Percentiles rank a stretch among this genome's conserved stretches.
Conservation (phyloP, 2,797 vertebrate genomes). For the Uromys caudimaculatus region DNA sequence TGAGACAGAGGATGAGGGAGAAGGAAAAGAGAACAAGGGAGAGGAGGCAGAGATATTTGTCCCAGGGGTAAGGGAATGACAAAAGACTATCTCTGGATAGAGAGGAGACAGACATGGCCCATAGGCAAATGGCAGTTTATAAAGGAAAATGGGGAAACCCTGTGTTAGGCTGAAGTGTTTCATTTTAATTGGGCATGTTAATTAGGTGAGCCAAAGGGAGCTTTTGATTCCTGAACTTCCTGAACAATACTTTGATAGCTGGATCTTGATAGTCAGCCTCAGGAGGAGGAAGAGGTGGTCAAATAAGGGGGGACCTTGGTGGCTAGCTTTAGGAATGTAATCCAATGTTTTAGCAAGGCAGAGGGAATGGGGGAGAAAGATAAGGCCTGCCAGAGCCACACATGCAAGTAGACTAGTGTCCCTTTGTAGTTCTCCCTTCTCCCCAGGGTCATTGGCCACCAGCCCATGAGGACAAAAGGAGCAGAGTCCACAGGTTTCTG, state of each 20-base stretch:
- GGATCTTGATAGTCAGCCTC: neutral
- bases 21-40: neutral
- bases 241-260: neutral
- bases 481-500: neutral
- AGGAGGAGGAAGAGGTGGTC: neutral
- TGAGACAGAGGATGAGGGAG: neutral
- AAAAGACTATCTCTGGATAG: neutral
- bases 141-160: neutral
- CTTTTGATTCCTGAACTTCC: neutral
- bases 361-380: neutral
- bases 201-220: neutral
- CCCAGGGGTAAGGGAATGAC: neutral
- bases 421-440: neutral
- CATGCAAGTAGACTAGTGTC: neutral
- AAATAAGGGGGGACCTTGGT: neutral
- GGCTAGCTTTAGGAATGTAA: neutral
- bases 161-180: neutral
- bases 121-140: neutral
- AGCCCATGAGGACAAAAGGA: neutral
- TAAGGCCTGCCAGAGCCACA: neutral
- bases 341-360: neutral
- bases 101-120: neutral
- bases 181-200: neutral
- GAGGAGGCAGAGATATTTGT: neutral
- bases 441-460: neutral